These are phyloP conservation scores for Seriola dumerili DNA, from an alignment of 2,113 vertebrate species.

Conservation along the genomic window DNA sequence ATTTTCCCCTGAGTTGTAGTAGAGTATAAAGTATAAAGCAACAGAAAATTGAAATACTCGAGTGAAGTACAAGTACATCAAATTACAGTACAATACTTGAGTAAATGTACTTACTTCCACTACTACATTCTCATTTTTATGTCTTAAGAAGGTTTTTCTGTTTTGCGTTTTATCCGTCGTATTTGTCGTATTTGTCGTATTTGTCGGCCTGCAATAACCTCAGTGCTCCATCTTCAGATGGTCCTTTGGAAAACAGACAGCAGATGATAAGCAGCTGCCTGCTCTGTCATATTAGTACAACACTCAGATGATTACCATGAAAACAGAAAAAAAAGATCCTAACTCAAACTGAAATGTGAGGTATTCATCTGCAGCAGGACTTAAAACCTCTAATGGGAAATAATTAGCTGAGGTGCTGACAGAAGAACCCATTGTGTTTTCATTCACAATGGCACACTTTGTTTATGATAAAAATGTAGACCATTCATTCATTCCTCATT, in stretches of 20 bases:
- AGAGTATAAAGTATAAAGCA: too few species aligned
- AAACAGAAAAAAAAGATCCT: neutral
- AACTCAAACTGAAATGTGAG: slow-evolving; percentile 34
- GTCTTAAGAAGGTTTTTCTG: too few species aligned
- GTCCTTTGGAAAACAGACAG: neutral
- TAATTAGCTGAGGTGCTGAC: slow-evolving; percentile 69
- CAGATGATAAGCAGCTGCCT: slow-evolving; percentile 27
- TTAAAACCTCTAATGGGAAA: slow-evolving; percentile 65
- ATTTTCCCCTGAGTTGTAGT: too few species aligned
- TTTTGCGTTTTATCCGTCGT: too few species aligned
- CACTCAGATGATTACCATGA: slow-evolving; percentile 27
- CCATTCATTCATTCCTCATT: slow-evolving; percentile 61
- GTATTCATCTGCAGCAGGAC: slow-evolving; percentile 54
- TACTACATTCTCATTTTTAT: too few species aligned
- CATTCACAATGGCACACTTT: slow-evolving; percentile 72
- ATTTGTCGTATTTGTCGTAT: too few species aligned
- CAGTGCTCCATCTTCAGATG: neutral
- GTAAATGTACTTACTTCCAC: too few species aligned
- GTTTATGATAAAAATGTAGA: slow-evolving; percentile 73
- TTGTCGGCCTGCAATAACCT: too few species aligned
- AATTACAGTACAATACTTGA: too few species aligned
- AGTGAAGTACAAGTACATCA: too few species aligned
- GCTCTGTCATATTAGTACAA: slow-evolving; percentile 11
- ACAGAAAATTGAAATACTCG: too few species aligned
- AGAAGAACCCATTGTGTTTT: slow-evolving; percentile 63